Percentiles rank a stretch among this genome's conserved stretches.
phyloP scores from a whole-genome alignment of 2,113 vertebrate species.

The Arothron firmamentum region DNA sequence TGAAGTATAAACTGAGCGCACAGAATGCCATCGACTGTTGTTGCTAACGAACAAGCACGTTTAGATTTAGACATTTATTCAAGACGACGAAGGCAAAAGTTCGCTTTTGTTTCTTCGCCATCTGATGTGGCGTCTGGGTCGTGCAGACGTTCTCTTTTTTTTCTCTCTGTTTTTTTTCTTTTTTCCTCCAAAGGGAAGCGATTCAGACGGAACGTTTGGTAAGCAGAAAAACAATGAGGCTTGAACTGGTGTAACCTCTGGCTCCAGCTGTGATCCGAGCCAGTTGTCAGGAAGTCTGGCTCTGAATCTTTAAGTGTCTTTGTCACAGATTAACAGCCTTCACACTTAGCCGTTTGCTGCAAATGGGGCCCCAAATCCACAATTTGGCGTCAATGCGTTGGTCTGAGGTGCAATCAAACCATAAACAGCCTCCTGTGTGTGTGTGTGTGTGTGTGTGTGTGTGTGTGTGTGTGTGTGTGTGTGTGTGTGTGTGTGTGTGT shows the following conservation, averaged over 20 bases:
- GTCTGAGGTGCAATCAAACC: slow-evolving; percentile 5
- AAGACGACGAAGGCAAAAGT: no score
- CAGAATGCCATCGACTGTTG: no score
- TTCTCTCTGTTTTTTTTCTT: no score
- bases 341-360: slow-evolving; percentile 31
- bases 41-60: no score
- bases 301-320: slow-evolving; percentile 16
- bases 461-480: no score
- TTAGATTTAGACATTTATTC: no score
- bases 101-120: slow-evolving; percentile 5
- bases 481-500: no score
- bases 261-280: slow-evolving; percentile 11
- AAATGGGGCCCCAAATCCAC: slow-evolving; percentile 11
- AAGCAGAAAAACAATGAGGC: slow-evolving; percentile 9
- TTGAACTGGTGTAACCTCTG: slow-evolving; percentile 33
- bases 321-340: slow-evolving; percentile 23
- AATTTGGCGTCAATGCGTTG: slow-evolving; percentile 16
- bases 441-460: no score
- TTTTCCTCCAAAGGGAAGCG: slow-evolving; percentile 32
- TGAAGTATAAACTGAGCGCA: background rate
- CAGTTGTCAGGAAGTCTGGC: slow-evolving; percentile 36
- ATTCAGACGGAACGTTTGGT: slow-evolving; percentile 25
- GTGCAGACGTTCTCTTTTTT: slow-evolving; percentile 22
- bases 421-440: slow-evolving; percentile 12
- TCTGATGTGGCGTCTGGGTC: slow-evolving; percentile 11